These are phyloP conservation scores for Diplosoma virens DNA, from an alignment of 23 tunicate species.

Conservation along the genomic window DNA sequence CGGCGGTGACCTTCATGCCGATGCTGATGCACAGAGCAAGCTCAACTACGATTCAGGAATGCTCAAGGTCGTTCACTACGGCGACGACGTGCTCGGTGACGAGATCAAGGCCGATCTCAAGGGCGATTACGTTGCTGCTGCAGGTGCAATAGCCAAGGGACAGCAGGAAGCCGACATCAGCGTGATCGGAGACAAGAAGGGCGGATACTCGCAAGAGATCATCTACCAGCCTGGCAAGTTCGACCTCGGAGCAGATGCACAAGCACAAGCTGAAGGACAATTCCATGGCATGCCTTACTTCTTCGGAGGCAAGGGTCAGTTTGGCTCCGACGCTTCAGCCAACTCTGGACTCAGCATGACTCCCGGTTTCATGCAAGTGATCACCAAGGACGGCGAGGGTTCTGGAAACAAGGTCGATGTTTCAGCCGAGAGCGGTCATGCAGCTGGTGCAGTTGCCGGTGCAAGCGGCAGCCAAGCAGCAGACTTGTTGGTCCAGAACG, in stretches of 20 bases:
- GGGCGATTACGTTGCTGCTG: not conserved
- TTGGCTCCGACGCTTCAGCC: not conserved
- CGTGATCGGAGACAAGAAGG: conserved; percentile 26
- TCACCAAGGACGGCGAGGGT: conserved; percentile 15
- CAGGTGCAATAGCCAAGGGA: not conserved
- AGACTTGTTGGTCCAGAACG: not conserved
- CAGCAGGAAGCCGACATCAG: not conserved
- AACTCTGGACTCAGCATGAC: not conserved
- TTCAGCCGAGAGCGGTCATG: conserved; percentile 1
- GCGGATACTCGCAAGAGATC: not conserved
- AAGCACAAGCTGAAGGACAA: not conserved
- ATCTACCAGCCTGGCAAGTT: conserved; percentile 8
- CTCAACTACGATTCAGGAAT: not conserved
- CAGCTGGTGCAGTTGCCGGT: conserved; percentile 2
- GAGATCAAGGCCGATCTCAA: conserved; percentile 16
- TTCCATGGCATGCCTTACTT: not conserved
- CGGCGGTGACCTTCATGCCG: not conserved
- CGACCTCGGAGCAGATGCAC: not conserved
- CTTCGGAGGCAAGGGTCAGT: conserved; percentile 16
- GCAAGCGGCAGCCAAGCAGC: conserved; percentile 21
- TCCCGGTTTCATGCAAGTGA: conserved; percentile 4
- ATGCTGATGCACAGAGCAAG: conserved; percentile 17
- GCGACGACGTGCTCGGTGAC: not conserved
- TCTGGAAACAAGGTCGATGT: not conserved
- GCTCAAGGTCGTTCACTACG: not conserved